Conservation (phyloP, 1,140 invertebrate genomes). For the Zaprionus tsacasi region DNA sequence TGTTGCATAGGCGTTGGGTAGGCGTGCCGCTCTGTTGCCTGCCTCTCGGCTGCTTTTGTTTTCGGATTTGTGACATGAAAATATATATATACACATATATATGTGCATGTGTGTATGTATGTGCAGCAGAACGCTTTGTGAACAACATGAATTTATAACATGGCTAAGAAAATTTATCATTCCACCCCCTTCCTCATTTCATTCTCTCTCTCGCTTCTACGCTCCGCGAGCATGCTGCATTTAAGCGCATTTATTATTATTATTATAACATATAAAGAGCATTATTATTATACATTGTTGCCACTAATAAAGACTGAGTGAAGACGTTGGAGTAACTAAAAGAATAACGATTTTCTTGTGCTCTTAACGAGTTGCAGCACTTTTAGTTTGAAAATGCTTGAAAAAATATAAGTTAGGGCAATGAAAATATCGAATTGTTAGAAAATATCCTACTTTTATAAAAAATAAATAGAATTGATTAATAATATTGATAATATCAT, state of each 20-base stretch:
- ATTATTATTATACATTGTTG: slow-evolving; percentile 53
- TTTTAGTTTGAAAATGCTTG: not conserved
- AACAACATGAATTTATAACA: slow-evolving; percentile 58
- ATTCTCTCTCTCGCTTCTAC: too few relatives aligned
- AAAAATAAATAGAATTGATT: too few relatives aligned
- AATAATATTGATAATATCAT: too few relatives aligned
- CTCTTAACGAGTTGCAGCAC: not conserved
- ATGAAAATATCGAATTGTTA: not conserved
- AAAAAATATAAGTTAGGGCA: not conserved
- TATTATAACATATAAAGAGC: slow-evolving; percentile 48
- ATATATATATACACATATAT: slow-evolving; percentile 48
- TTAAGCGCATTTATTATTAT: slow-evolving; percentile 57
- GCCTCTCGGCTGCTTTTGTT: slow-evolving; percentile 38
- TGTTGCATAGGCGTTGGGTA: slow-evolving; percentile 33
- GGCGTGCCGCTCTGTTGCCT: slow-evolving; percentile 44
- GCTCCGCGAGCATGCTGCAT: slow-evolving; percentile 19
- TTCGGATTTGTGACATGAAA: slow-evolving; percentile 49
- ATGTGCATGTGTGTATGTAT: not conserved
- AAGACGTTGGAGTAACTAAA: not conserved
- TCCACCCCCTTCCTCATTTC: not conserved
- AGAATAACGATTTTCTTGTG: not conserved
- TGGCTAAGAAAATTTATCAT: slow-evolving; percentile 52
- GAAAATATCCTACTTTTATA: too few relatives aligned
- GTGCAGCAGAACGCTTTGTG: slow-evolving; percentile 45
- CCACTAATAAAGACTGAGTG: slow-evolving; percentile 39